A percentile compares a stretch with the other conserved stretches of the same genome.
phyloP scores from a whole-genome alignment of 1,140 invertebrate species.

The Lepidotrigona ventralis region DNA sequence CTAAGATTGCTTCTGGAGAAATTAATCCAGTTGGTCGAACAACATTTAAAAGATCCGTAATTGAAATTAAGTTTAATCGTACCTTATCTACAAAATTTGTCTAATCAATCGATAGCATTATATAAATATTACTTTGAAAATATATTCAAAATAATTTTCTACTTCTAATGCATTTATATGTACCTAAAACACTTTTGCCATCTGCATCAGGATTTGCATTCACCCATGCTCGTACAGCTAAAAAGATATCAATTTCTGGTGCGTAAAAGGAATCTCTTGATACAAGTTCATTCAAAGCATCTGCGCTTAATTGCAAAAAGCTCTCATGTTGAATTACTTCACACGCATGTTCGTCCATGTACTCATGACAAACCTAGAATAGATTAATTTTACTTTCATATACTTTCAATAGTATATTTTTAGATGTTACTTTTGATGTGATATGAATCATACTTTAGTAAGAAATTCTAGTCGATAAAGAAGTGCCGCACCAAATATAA shows the following conservation, averaged over 20 bases:
- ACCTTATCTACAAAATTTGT: conserved; percentile 80
- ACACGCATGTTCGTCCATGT: conserved; percentile 93
- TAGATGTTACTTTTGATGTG: background rate
- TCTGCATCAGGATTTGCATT: conserved; percentile 87
- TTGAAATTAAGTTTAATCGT: conserved; percentile 92
- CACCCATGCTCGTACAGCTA: conserved; percentile 92
- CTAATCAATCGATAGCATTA: conserved; percentile 24
- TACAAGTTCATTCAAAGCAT: conserved; percentile 91
- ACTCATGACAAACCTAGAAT: conserved; percentile 85
- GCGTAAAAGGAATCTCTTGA: conserved; percentile 97
- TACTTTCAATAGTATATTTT: conserved; percentile 18
- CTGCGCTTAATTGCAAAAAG: conserved; percentile 91
- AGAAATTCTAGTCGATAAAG: conserved; percentile 85
- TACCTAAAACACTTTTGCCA: conserved; percentile 77
- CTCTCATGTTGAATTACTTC: conserved; percentile 91
- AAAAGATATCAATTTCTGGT: conserved; percentile 96
- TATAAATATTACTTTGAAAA: conserved; percentile 14
- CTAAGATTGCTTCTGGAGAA: conserved; percentile 93
- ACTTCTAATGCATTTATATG: conserved; percentile 12
- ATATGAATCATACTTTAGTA: conserved; percentile 79
- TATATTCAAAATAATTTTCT: background rate
- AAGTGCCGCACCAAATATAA: conserved; percentile 94
- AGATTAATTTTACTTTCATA: conserved; percentile 21
- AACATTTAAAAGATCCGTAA: conserved; percentile 92
- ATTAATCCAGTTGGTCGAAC: conserved; percentile 93